Conservation (phyloP, 1,140 invertebrate genomes). For the Leptoteleia sp. region DNA sequence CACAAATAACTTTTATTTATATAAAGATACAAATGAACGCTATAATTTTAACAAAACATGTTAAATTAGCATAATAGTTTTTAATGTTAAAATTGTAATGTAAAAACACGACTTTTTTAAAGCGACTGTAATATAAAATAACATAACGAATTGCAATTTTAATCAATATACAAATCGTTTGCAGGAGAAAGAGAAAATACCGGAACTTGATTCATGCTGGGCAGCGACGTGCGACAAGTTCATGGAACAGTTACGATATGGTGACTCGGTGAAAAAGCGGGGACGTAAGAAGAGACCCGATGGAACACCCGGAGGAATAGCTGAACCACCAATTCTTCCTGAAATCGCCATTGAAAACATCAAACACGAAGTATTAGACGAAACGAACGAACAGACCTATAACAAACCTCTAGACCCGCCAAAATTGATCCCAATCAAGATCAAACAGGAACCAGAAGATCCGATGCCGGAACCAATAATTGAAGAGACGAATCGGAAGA, state of each 20-base stretch:
- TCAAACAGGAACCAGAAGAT: slow-evolving; percentile 67
- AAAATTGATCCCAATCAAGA: slow-evolving; percentile 28
- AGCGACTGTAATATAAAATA: too few relatives aligned
- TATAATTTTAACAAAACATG: too few relatives aligned
- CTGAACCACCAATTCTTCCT: slow-evolving; percentile 12
- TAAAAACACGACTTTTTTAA: too few relatives aligned
- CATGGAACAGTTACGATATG: slow-evolving; percentile 85
- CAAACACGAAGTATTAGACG: slow-evolving; percentile 70
- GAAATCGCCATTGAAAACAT: slow-evolving; percentile 72
- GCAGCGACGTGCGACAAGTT: slow-evolving; percentile 86
- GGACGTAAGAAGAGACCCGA: slow-evolving; percentile 79
- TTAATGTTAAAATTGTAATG: too few relatives aligned
- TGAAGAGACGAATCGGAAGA: slow-evolving; percentile 7
- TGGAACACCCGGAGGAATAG: background rate
- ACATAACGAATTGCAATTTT: too few relatives aligned
- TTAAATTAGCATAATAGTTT: too few relatives aligned
- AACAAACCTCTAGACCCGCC: slow-evolving; percentile 52
- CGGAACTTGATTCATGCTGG: slow-evolving; percentile 83
- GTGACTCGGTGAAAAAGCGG: slow-evolving; percentile 82
- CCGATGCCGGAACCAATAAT: slow-evolving; percentile 10
- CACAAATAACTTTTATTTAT: too few relatives aligned
- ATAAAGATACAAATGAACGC: too few relatives aligned
- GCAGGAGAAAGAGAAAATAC: slow-evolving; percentile 76
- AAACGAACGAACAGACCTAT: background rate
- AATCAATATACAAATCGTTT: too few relatives aligned